Evolutionary conservation across 2,888 invertebrate species (phyloP).

Genomic region (Macrophya alboannulata): DNA sequence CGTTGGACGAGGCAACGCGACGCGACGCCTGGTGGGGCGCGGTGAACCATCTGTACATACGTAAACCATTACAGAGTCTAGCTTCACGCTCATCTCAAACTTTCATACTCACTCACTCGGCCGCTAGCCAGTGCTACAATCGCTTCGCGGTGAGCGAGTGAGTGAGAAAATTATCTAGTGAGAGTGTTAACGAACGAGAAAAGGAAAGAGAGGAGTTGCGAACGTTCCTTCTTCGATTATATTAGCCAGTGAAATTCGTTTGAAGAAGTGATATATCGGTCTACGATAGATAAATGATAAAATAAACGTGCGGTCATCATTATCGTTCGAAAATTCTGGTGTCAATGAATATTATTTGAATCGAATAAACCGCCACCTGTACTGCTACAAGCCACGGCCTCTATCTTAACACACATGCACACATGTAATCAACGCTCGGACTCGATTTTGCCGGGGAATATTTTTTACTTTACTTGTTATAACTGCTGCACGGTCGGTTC

Average conservation of each 20-base stretch:
- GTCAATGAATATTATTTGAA: not conserved
- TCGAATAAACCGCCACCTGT: constrained; percentile 10
- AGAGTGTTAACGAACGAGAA: not conserved
- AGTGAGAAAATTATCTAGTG: not conserved
- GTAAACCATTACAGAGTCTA: constrained; percentile 6
- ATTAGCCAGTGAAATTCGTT: not conserved
- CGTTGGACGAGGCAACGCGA: constrained; percentile 46
- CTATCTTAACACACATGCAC: not conserved
- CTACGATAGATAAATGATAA: too few species aligned
- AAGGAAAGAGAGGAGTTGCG: not conserved
- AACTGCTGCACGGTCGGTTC: not conserved
- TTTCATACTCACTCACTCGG: constrained; percentile 49
- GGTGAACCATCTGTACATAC: not conserved
- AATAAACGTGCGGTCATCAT: not conserved
- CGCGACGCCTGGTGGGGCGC: constrained; percentile 55
- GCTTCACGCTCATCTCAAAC: constrained; percentile 35
- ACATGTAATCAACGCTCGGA: not conserved
- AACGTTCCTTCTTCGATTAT: not conserved
- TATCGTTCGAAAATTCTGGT: not conserved
- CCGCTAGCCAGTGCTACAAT: constrained; percentile 52
- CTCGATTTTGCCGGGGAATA: not conserved
- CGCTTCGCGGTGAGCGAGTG: constrained; percentile 21
- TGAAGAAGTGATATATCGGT: too few species aligned
- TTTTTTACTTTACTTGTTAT: not conserved
- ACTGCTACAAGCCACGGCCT: not conserved